Evolutionary conservation across 2,113 vertebrate genomes (phyloP), one percentile per base, ranked within the genome.

Genomic region (Anhinga rufa): DNA sequence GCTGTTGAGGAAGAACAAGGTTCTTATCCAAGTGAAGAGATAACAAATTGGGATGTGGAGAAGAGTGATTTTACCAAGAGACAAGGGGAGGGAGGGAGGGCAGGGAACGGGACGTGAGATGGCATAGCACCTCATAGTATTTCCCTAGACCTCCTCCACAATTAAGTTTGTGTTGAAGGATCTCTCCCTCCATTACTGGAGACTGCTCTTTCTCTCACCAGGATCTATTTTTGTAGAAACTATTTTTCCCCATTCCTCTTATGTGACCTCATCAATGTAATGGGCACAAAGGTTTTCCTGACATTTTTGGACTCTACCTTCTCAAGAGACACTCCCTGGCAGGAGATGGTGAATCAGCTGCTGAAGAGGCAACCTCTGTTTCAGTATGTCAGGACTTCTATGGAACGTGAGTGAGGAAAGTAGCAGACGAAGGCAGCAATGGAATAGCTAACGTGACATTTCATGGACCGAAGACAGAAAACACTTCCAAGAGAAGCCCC

Each of bases 71-170:
- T 94, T 80, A 79, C 49, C 40, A 66, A 66, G 82, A 54, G 32
- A 62, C 3, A 1, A 42, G 5, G 38, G 22, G 10, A 38, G 12
- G 26, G 40, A 51, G 6, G 13, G 2, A 11, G 2, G 14, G 14
- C 0, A 0, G 6, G 14, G 58, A 77, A 62, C 4, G 32, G 17
- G 52, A 51, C 2, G 6, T 1, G 1, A 87, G 40, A 32, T 40
- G 44, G 57, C 38, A 68, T 1, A 92, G 40, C n/a, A 79, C 28
- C 48, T 71, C 34, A 51, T 4, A 16, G 17, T 24, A 14, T n/a
- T 84, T 68, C 81, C 85, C 24, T 28, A 82, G 34, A 57, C 10
- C 13, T 88, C 49, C 42, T 78, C 55, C 28, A 65, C 44, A 81
- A 46, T 29, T 70, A 52, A 80, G 55, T 83, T 49, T 77, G 25